Evolutionary conservation across 2,113 vertebrate species (phyloP), one percentile per base, ranked within the genome.

Genomic region (Lepus europaeus): DNA sequence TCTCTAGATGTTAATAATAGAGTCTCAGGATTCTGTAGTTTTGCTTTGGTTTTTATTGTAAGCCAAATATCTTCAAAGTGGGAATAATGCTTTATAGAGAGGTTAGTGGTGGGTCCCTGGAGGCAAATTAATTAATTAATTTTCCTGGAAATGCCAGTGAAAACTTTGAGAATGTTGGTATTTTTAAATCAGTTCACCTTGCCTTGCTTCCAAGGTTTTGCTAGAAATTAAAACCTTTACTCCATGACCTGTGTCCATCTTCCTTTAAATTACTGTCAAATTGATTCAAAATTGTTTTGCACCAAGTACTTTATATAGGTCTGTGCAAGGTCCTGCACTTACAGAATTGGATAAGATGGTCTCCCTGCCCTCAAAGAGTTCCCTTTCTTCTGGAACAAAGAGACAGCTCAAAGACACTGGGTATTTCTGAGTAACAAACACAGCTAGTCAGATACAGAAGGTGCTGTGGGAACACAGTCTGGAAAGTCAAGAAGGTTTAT

Each of bases 221-320:
- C 25, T 74, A 91, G 80, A 84, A 95, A 86, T 94, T 45, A 92
- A 94, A 90, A 90, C 51, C 31, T 92, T 86, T 87, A 91, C 33
- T 63, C 20, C 1, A 9, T 93, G 56, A 39, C 90, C 64, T 91
- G 66, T 16, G 33, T 94, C 20, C 63, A 39, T 76, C 86, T 87
- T 72, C 11, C 76, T 91, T 78, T 85, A 93, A 72, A 82, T 83
- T 89, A 59, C 56, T 20, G 14, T 59, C 56, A 59, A 59, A 39
- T 27, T 70, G 33, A 73, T 93, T 94, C 66, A 68, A 66, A 64
- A 49, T 39, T 36, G 36, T 73, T 89, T 80, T 82, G 76, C 36
- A 27, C 36, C 63, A 49, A 1, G 83, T 93, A 76, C 22, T 91
- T 89, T 78, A 61, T 12, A 29, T 2, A 68, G 31, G 27, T 73